phyloP scores from a whole-genome alignment of 2,113 vertebrate genomes.

The Strix aluco region DNA sequence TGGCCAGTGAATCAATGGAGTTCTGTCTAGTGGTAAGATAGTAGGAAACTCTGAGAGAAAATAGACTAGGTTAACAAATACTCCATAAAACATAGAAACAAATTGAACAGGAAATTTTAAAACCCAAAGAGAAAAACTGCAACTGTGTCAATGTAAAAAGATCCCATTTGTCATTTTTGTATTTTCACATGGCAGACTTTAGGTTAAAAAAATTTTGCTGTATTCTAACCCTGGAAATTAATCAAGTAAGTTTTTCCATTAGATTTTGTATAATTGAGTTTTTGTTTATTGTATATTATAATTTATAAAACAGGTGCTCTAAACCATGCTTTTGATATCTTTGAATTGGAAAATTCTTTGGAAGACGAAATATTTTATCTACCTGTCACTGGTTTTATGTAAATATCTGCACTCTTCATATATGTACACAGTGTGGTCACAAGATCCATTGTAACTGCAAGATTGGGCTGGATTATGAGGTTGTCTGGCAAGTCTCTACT shows the following conservation, averaged over 20 bases:
- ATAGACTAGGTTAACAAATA: not conserved
- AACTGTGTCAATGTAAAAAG: not conserved
- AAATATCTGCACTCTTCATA: conserved; percentile 24
- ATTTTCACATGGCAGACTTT: not conserved
- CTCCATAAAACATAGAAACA: not conserved
- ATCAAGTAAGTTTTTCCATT: not conserved
- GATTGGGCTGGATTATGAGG: conserved; percentile 26
- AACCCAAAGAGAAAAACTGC: not conserved
- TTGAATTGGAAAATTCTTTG: not conserved
- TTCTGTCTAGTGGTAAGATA: not conserved
- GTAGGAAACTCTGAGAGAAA: not conserved
- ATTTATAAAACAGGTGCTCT: not conserved
- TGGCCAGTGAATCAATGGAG: not conserved
- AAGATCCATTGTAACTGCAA: conserved; percentile 6
- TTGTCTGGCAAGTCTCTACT: conserved; percentile 18
- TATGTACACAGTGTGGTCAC: conserved; percentile 19
- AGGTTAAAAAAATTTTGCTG: not conserved
- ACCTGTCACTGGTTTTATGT: not conserved
- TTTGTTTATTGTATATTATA: not conserved
- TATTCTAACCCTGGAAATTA: not conserved
- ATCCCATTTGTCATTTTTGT: not conserved
- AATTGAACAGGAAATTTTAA: not conserved
- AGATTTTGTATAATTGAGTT: not conserved
- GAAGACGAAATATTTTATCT: conserved; percentile 30
- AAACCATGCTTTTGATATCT: not conserved